Evolutionary conservation across 1,140 invertebrate species (phyloP), one percentile per base, ranked within the genome.

Genomic region (Matsumurasca onukii): DNA sequence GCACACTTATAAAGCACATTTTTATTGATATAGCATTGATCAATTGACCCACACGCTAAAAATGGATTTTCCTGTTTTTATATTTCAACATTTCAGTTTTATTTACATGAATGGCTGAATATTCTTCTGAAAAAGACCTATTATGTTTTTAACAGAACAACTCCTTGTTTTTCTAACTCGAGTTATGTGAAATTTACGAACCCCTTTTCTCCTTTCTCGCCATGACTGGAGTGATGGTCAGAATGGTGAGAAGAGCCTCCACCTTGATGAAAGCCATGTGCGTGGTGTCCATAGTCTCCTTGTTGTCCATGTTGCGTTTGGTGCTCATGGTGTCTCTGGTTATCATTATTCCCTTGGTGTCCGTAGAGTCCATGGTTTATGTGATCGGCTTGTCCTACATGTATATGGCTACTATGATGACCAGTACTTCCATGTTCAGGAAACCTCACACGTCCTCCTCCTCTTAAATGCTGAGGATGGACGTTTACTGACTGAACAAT

Each of bases 201-300:
- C 0, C 81, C 81, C 64, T 84, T 81, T 31, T 85, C 81, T 0
- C 79, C 84, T 71, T 88, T 87, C 5, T 86, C 81, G 0, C 86
- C 86, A 24, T 87, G 79, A 30, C 79, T 79, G 61, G 78, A 77
- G 69, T 86, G 83, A 63, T 86, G 84, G 61, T 85, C 82, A 5
- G 82, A 76, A 70, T 86, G 82, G 64, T 86, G 81, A 59, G 86
- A 82, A 31, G 83, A 80, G 0, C 84, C 85, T 0, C 80, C 84
- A 31, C 86, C 86, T 45, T 84, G 81, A 20, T 45, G 24, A 2
- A 20, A 20, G 12, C 62, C 62, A 48, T 45, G 24, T n/a, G 34
- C 39, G 34, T 39, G 34, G 2, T 39, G 34, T 17, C 34, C 34
- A n/a, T n/a, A n/a, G n/a, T n/a, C n/a, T n/a, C n/a, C n/a, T n/a